These are phyloP conservation scores for Caenorhabditis becei DNA, from an alignment of 2,888 invertebrate species.

Conservation along the genomic window DNA sequence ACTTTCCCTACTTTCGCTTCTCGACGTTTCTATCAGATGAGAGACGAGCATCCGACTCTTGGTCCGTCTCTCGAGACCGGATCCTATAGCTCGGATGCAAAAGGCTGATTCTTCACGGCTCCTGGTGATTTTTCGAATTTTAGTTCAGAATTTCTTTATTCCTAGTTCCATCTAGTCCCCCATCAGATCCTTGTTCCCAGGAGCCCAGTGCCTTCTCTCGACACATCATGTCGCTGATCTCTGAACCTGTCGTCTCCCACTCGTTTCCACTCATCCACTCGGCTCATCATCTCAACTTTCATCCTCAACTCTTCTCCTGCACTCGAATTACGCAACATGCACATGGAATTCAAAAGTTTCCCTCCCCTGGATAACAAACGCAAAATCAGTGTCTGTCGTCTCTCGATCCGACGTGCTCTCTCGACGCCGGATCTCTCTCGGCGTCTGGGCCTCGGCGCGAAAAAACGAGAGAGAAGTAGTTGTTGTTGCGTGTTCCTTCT, in stretches of 20 bases:
- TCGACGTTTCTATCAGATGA: not conserved
- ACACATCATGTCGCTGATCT: no score
- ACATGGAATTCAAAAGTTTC: not conserved
- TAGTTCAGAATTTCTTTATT: no score
- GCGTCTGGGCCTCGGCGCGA: not conserved
- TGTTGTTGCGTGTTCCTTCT: conserved; percentile 44
- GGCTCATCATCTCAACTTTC: conserved; percentile 4
- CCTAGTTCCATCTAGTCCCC: no score
- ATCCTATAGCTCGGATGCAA: no score
- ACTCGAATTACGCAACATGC: conserved; percentile 6
- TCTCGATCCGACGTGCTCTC: not conserved
- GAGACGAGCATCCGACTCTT: no score
- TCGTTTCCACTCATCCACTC: not conserved
- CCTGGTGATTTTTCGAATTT: no score
- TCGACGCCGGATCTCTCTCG: not conserved
- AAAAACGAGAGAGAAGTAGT: conserved; percentile 18
- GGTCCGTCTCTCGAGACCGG: no score
- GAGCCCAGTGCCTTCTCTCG: no score
- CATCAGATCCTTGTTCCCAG: no score
- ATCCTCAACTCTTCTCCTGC: not conserved
- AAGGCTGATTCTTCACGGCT: no score
- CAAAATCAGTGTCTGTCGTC: not conserved
- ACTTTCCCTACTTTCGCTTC: not conserved
- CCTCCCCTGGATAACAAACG: not conserved
- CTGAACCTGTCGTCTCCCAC: not conserved